These are phyloP conservation scores for Tretioscincus oriximinensis DNA, from an alignment of 2,113 vertebrate species.

Conservation along the genomic window DNA sequence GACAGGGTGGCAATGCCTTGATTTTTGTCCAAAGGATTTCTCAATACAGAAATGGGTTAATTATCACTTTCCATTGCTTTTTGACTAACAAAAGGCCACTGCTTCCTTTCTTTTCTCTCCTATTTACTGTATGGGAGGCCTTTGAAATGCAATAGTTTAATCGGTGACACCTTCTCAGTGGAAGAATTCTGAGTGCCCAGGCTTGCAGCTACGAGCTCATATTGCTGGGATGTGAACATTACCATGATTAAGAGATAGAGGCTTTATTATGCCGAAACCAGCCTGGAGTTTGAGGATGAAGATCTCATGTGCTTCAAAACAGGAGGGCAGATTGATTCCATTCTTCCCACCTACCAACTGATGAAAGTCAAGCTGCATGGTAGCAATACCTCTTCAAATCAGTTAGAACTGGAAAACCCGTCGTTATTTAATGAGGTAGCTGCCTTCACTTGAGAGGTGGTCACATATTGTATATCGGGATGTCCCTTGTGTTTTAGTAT, in stretches of 20 bases:
- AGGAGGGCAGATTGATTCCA: slow-evolving; percentile 69
- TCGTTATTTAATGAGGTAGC: slow-evolving; percentile 47
- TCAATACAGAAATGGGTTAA: slow-evolving; percentile 90
- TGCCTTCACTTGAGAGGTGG: neutral
- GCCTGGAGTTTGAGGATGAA: slow-evolving; percentile 78
- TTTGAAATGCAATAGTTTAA: slow-evolving; percentile 86
- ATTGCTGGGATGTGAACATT: slow-evolving; percentile 78
- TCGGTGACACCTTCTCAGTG: slow-evolving; percentile 79
- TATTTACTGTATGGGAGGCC: slow-evolving; percentile 82
- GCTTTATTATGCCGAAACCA: slow-evolving; percentile 78
- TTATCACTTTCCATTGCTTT: slow-evolving; percentile 90
- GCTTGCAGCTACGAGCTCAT: slow-evolving; percentile 76
- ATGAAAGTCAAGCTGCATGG: slow-evolving; percentile 69
- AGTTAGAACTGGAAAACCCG: slow-evolving; percentile 31
- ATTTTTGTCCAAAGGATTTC: slow-evolving; percentile 84
- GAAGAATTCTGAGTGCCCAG: slow-evolving; percentile 75
- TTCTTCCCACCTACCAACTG: slow-evolving; percentile 63
- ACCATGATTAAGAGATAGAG: slow-evolving; percentile 76
- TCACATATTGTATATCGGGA: neutral
- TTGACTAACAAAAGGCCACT: slow-evolving; percentile 90
- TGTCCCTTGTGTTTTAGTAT: slow-evolving; percentile 10
- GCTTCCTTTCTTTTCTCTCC: slow-evolving; percentile 87
- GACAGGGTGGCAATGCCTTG: slow-evolving; percentile 83
- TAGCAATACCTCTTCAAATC: slow-evolving; percentile 64
- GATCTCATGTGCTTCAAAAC: slow-evolving; percentile 69